phyloP scores from a whole-genome alignment of 2,113 vertebrate species.

The Scortum barcoo region DNA sequence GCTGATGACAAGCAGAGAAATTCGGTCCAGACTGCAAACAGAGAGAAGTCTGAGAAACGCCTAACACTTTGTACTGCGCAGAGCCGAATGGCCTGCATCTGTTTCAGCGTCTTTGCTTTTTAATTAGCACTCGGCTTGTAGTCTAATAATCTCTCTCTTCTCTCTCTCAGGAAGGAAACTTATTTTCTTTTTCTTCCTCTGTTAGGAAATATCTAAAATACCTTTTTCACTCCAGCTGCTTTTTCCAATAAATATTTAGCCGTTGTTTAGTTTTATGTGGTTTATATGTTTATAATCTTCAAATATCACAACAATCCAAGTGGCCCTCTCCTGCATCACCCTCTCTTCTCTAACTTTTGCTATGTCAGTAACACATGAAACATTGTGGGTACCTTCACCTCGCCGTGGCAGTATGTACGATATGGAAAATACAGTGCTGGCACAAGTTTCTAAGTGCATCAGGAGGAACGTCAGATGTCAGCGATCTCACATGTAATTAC shows the following conservation, averaged over 20 bases:
- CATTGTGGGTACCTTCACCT: not conserved
- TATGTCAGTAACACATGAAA: not conserved
- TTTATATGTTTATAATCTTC: not conserved
- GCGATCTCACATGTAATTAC: constrained; percentile 29
- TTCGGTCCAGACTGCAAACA: constrained; percentile 56
- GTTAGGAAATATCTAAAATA: not conserved
- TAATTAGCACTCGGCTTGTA: not conserved
- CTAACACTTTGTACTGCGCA: constrained; percentile 13
- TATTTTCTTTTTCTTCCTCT: not conserved
- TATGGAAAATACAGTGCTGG: not conserved
- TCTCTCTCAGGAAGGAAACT: not conserved
- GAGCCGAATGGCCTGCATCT: constrained; percentile 11
- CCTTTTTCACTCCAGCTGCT: not conserved
- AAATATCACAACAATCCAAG: not conserved
- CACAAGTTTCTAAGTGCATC: constrained; percentile 20
- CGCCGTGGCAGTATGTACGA: not conserved
- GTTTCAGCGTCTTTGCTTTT: constrained; percentile 23
- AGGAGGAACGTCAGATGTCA: constrained; percentile 3
- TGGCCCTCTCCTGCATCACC: not conserved
- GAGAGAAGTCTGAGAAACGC: constrained; percentile 34
- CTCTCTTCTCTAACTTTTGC: not conserved
- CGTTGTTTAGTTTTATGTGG: not conserved
- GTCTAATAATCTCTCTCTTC: not conserved
- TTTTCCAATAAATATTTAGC: not conserved
- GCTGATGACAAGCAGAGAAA: constrained; percentile 59